A percentile compares a stretch with the other conserved stretches of the same genome.
Evolutionary conservation across 2,113 vertebrate species (phyloP).

Genomic region (Cyphomyrus plagiostoma): DNA sequence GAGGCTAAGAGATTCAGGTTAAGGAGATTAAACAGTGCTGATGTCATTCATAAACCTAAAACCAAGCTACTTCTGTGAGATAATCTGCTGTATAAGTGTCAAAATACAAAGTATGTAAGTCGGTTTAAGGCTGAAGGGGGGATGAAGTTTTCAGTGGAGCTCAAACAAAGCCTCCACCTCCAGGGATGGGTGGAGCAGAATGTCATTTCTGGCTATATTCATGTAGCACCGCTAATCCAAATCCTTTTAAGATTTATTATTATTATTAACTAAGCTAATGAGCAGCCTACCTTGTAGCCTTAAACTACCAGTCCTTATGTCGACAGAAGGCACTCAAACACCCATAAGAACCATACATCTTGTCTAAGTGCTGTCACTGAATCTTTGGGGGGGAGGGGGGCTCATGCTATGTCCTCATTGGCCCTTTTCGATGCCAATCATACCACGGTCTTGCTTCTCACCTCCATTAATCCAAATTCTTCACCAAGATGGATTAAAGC

Average conservation of each 20-base stretch:
- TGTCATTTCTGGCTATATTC: constrained; percentile 26
- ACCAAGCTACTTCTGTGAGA: not conserved
- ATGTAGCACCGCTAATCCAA: constrained; percentile 31
- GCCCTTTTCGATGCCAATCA: not conserved
- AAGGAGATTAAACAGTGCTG: not conserved
- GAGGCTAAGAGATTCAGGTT: not conserved
- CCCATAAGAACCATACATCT: not conserved
- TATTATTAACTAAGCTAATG: constrained; percentile 38
- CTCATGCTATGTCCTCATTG: not conserved
- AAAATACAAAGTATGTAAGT: not conserved
- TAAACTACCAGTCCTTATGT: not conserved
- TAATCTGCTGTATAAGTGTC: not conserved
- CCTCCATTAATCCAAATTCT: not conserved
- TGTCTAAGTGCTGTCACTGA: not conserved
- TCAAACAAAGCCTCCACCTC: not conserved
- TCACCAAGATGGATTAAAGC: not conserved
- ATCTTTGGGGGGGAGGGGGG: not conserved
- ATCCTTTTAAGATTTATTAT: constrained; percentile 29
- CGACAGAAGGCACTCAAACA: not conserved
- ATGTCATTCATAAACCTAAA: not conserved
- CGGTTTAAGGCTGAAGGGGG: not conserved
- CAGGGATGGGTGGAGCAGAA: not conserved
- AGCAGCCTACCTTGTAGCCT: constrained; percentile 19
- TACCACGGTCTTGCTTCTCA: not conserved
- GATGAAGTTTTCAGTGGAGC: not conserved